These are phyloP conservation scores for Gadopsis bispinosus DNA, from an alignment of 2,797 vertebrate genomes.

Conservation along the genomic window DNA sequence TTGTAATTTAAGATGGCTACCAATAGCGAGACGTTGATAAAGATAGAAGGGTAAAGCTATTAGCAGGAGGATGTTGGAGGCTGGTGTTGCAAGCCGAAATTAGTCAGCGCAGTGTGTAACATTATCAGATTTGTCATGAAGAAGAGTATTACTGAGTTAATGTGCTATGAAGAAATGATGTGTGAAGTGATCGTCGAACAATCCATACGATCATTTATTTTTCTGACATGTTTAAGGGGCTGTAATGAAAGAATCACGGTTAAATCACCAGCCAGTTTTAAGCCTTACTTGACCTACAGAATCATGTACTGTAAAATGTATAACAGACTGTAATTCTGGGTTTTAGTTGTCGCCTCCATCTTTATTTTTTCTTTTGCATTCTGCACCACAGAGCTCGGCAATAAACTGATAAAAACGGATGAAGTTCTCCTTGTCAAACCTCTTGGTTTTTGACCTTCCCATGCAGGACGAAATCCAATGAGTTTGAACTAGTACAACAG, in stretches of 20 bases:
- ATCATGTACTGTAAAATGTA: conserved; percentile 55
- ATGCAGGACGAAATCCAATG: conserved; percentile 11
- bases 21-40: not conserved
- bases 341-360: conserved; percentile 4
- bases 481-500: conserved; percentile 14
- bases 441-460: conserved; percentile 30
- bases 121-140: not conserved
- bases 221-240: conserved; percentile 25
- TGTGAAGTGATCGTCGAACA: conserved; percentile 12
- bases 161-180: conserved; percentile 21
- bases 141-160: conserved; percentile 21
- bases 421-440: conserved; percentile 56
- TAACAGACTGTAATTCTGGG: conserved; percentile 16
- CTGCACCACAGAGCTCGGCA: conserved; percentile 25
- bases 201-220: conserved; percentile 23
- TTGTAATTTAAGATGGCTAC: conserved; percentile 23
- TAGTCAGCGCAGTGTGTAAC: conserved; percentile 25
- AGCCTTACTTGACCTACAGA: conserved; percentile 47
- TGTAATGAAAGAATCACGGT: conserved; percentile 14
- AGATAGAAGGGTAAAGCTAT: conserved; percentile 9
- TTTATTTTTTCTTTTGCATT: conserved; percentile 16
- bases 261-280: conserved; percentile 22
- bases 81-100: conserved; percentile 13
- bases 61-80: conserved; percentile 11
- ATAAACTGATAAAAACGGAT: conserved; percentile 44